Evolutionary conservation across 1,140 invertebrate genomes (phyloP), one percentile per base, ranked within the genome.

Genomic region (Penaeus japonicus): DNA sequence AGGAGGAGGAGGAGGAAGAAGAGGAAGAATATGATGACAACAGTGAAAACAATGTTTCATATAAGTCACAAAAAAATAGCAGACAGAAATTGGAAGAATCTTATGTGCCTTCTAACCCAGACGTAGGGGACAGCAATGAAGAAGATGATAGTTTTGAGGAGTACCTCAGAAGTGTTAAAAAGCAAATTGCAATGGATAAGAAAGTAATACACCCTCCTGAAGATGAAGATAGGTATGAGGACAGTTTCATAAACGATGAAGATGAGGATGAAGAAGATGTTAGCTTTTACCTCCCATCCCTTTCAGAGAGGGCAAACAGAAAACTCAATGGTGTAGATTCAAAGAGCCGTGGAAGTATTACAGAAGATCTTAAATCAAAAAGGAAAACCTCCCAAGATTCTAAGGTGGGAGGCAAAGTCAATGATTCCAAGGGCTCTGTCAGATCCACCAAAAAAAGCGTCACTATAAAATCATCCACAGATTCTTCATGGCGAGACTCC

Each of bases 231-330:
- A 22, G n/a, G 24, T 54, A 82, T 70, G 70, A 83, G 32, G 57
- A 82, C 62, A 62, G 57, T 39, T 87, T 89, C 53, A 78, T 89
- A 15, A 83, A 73, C 30, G 89, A 89, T 86, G 89, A 77, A n/a
- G 65, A 77, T n/a, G 65, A 81, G 20, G 39, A 47, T 57, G 83
- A 70, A 22, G 89, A 89, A 54, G 89, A 79, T 80, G 75, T 79
- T 10, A 85, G 75, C 59, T 89, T 75, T 53, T 79, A 47, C 12
- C 73, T 90, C 3, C 79, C 85, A 53, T 35, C 80, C 47, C 55
- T 84, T 27, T 79, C 57, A 22, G 59, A 27, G 18, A 80, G 57
- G 18, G 18, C 57, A 4, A 27, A 55, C 15, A n/a, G 2, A 35
- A 35, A 77, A 59, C 4, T 57, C 15, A 32, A 1, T 4, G 54